Evolutionary conservation across 2,113 vertebrate genomes (phyloP).

Genomic region (Tympanuchus pallidicinctus): DNA sequence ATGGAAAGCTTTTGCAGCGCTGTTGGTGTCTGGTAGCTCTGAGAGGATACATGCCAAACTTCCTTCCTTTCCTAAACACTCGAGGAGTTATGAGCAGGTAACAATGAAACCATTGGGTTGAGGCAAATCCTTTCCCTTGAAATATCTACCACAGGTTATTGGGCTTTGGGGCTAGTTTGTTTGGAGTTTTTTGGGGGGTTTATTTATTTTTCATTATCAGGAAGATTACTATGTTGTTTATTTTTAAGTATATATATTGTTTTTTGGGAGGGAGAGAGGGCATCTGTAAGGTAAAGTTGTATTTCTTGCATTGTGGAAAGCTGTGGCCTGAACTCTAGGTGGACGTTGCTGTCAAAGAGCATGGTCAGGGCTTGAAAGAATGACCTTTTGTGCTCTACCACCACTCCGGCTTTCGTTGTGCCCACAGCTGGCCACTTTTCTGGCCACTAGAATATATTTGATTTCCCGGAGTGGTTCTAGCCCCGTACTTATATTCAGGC

Average conservation of each 20-base stretch:
- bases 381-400: constrained; percentile 39
- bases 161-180: background rate
- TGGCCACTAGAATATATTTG: constrained; percentile 7
- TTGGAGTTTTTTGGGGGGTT: too few species aligned
- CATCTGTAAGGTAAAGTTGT: background rate
- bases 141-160: rapidly evolving
- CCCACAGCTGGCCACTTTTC: background rate
- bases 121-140: background rate
- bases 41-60: background rate
- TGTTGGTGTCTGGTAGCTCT: constrained; percentile 15
- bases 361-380: constrained; percentile 9
- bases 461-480: background rate
- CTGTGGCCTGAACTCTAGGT: background rate
- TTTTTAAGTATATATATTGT: background rate
- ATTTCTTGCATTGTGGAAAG: constrained; percentile 17
- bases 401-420: background rate
- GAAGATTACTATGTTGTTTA: background rate
- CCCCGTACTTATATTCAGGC: background rate
- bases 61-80: constrained; percentile 12
- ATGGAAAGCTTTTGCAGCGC: background rate
- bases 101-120: background rate
- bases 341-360: constrained; percentile 27
- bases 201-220: background rate
- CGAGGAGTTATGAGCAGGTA: background rate
- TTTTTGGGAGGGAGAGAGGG: background rate